These are phyloP conservation scores for Cuniculus paca DNA, from an alignment of 2,797 vertebrate genomes.

Conservation along the genomic window DNA sequence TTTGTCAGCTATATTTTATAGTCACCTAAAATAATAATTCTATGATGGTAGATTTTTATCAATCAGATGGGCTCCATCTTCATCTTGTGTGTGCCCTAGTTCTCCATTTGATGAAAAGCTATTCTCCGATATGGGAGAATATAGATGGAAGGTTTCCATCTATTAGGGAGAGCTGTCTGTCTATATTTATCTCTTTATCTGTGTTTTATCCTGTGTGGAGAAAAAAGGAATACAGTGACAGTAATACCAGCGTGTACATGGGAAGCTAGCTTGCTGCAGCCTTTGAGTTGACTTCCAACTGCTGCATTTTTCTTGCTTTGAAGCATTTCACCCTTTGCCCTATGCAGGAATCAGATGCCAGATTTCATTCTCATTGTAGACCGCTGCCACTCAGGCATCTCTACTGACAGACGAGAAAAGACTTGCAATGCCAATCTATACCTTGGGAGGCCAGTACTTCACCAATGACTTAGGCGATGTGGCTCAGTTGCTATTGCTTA, in stretches of 20 bases:
- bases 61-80: constrained; percentile 37
- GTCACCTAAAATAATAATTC: constrained; percentile 26
- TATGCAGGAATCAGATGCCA: constrained; percentile 3
- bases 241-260: neutral
- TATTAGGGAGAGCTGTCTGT: neutral
- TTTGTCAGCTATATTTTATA: constrained; percentile 32
- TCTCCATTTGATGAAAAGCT: constrained; percentile 13
- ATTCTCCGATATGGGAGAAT: neutral
- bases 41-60: constrained; percentile 23
- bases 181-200: neutral
- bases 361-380: neutral
- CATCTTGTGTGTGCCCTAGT: neutral
- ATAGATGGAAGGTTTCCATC: neutral
- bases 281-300: neutral
- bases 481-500: constrained; percentile 31
- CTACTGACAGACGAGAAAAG: neutral
- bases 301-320: constrained; percentile 14
- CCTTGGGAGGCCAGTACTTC: neutral
- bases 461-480: constrained; percentile 27
- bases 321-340: neutral
- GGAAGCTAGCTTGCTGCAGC: neutral
- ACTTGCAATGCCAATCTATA: neutral
- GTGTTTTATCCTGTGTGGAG: neutral
- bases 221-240: neutral
- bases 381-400: neutral